Evolutionary conservation across 2,888 invertebrate species (phyloP), one percentile per base, ranked within the genome.

Genomic region (Mayetiola destructor): DNA sequence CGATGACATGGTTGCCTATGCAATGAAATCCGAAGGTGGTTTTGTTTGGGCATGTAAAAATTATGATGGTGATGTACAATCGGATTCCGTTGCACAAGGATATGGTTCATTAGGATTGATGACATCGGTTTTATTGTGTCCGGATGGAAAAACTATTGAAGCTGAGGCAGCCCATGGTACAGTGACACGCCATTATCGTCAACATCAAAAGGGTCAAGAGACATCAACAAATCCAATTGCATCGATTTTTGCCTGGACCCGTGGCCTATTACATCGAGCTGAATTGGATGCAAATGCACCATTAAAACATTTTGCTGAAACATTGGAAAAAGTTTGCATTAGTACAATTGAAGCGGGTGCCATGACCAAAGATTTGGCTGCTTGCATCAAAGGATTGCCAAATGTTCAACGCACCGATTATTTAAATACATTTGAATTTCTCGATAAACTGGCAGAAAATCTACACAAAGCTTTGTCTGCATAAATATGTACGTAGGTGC

Each of bases 41-140:
- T 99, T 97, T 71, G 95, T 99, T 0, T 99, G 97, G 97, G 95
- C 97, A 9, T 99, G 97, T 73, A 99, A 99, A 72, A 99, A 99
- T 73, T 99, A 99, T 69, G 97, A 99, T 68, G 97, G 97, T 40
- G 97, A 99, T 73, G 97, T 99, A 0, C 97, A 99, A 72, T 95
- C 94, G 0, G 97, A 99, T 73, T 90, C 94, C 1, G 91, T 99
- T 29, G 97, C 97, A 59, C 97, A 99, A 75, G 96, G 95, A 32
- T 91, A 86, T 64, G 91, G 97, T 14, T 96, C 95, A 1, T 76
- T 97, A 59, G 97, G 97, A 63, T 78, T 99, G 63, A 99, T 99
- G 99, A 99, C 97, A 0, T 95, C 94, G 14, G 97, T 99, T 1
- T 77, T 99, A 40, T 73, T 97, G 57, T 95, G 94, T 67, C 97